Evolutionary conservation across 2,888 invertebrate species (phyloP).

Genomic region (Drosophila fulvimacula): DNA sequence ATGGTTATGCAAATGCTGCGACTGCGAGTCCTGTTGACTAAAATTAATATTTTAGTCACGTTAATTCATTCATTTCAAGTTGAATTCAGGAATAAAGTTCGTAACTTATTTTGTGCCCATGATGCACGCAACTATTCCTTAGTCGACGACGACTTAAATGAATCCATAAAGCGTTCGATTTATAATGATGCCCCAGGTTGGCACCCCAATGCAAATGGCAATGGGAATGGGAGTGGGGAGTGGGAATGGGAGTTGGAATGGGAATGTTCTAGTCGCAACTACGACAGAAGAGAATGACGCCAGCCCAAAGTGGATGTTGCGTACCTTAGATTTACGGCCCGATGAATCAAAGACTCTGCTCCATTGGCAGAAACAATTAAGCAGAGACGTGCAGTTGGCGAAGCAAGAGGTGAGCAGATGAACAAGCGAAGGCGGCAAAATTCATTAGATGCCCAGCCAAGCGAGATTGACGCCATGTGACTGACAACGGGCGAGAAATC

Average conservation of each 20-base stretch:
- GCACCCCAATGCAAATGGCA: background rate
- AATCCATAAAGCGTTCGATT: conserved; percentile 74
- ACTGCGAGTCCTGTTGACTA: conserved; percentile 39
- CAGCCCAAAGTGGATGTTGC: conserved; percentile 26
- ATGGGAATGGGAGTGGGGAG: background rate
- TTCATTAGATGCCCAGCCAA: conserved; percentile 60
- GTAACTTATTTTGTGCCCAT: conserved; percentile 77
- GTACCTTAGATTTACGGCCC: conserved; percentile 44
- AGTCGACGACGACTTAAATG: conserved; percentile 10
- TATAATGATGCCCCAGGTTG: conserved; percentile 53
- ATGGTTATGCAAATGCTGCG: conserved; percentile 65
- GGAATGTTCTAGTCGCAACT: background rate
- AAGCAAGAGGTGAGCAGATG: conserved; percentile 25
- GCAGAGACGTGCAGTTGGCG: conserved; percentile 32
- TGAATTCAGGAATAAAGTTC: conserved; percentile 80
- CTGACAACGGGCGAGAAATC: conserved; percentile 50
- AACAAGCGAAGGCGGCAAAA: conserved; percentile 51
- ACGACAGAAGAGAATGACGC: background rate
- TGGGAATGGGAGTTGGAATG: too few species aligned
- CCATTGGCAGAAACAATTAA: conserved; percentile 60
- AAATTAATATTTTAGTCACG: conserved; percentile 80
- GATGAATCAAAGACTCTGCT: conserved; percentile 53
- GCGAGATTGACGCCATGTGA: conserved; percentile 12
- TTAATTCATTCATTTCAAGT: conserved; percentile 78
- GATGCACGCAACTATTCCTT: conserved; percentile 66